Evolutionary conservation across 2,888 invertebrate species (phyloP), one percentile per base, ranked within the genome.

Genomic region (Mesoligia furuncula): DNA sequence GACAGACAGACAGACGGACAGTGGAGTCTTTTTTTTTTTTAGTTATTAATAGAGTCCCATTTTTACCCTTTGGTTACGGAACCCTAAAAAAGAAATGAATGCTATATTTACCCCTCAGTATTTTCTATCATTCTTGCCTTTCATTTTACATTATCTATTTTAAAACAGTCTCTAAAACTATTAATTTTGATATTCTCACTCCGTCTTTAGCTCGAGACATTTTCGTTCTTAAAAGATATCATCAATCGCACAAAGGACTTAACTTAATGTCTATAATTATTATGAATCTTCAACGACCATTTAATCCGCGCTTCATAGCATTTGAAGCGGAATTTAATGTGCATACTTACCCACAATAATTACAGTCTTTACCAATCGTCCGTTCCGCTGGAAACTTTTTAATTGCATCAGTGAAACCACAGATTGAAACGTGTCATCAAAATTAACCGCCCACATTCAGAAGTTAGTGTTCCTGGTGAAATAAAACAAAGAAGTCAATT

Each of bases 401-500:
- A 91, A 92, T 90, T 87, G 88, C 84, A 65, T 74, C 87, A 88
- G 87, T 92, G 91, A 92, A 93, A 87, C 79, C 88, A 80, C 86
- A 88, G 88, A 89, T 88, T 87, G 87, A 85, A 88, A 83, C 75
- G 80, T 87, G 88, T 88, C 91, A 85, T 91, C 89, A 90, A 91
- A 86, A 90, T 90, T 90, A 89, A 91, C 86, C 87, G 88, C 77
- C 87, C 84, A 84, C 83, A 83, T 87, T 87, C 81, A 83, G 85
- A 88, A 88, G 87, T 88, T 86, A 86, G 85, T 86, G 86, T 87
- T 84, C 65, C 81, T 83, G 73, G 68, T 77, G 80, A 87, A 90
- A 91, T 92, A 91, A 91, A 93, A 93, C 91, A 94, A 93, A 93
- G 91, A 90, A 92, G 90, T 92, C 93, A 91, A 93, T 94, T 93